phyloP scores from a whole-genome alignment of 2,888 invertebrate species.

The Aplocera efformata region DNA sequence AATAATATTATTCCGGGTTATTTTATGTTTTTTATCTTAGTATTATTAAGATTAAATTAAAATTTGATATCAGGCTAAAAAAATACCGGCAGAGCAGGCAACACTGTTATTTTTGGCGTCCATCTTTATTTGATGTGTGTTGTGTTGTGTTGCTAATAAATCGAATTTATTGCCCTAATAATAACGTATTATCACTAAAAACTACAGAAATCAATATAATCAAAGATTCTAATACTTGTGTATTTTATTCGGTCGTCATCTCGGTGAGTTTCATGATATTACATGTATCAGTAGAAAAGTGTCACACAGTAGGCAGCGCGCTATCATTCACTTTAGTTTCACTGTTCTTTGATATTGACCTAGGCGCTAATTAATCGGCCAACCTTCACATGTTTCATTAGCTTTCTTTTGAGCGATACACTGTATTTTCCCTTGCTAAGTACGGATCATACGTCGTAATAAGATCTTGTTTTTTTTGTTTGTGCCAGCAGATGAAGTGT shows the following conservation, averaged over 20 bases:
- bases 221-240: slow-evolving; percentile 19
- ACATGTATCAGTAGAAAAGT: slow-evolving; percentile 39
- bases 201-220: slow-evolving; percentile 20
- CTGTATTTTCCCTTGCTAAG: slow-evolving; percentile 21
- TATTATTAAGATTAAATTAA: no score
- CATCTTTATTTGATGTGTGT: slow-evolving; percentile 79
- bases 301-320: slow-evolving; percentile 73
- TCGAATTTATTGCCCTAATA: slow-evolving; percentile 47
- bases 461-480: slow-evolving; percentile 37
- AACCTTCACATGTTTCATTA: slow-evolving; percentile 63
- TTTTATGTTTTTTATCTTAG: no score
- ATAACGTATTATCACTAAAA: slow-evolving; percentile 26
- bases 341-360: slow-evolving; percentile 73
- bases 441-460: slow-evolving; percentile 25
- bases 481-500: slow-evolving; percentile 70
- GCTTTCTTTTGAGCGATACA: slow-evolving; percentile 42
- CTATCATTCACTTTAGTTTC: slow-evolving; percentile 72
- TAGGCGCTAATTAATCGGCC: slow-evolving; percentile 67
- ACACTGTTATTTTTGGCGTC: slow-evolving; percentile 75
- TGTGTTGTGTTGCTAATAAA: slow-evolving; percentile 68
- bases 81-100: no score
- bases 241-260: slow-evolving; percentile 33
- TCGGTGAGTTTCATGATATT: slow-evolving; percentile 39
- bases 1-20: no score
- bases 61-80: no score